Evolutionary conservation across 1,140 invertebrate species (phyloP).

Genomic region (Magallana ariakensis): DNA sequence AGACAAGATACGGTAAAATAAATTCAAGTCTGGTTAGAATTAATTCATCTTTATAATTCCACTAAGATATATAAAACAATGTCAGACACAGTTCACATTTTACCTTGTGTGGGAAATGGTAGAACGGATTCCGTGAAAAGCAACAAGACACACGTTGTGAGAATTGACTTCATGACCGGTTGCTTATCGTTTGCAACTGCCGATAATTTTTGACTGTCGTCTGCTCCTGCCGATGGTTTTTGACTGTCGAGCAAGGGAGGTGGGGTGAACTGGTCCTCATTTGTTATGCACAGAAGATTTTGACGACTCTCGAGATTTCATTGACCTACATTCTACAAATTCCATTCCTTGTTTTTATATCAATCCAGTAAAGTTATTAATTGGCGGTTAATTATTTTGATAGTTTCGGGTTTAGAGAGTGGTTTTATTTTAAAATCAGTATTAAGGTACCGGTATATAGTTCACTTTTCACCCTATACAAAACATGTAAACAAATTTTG

Average conservation of each 20-base stretch:
- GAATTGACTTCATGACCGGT: background rate
- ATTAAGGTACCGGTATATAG: no score
- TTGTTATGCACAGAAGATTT: background rate
- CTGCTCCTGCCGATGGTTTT: background rate
- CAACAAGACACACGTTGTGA: background rate
- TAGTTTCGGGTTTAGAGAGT: no score
- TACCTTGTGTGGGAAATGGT: background rate
- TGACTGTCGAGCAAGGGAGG: background rate
- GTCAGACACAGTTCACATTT: background rate
- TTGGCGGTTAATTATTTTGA: background rate
- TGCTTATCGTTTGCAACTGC: background rate
- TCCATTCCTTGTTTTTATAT: background rate
- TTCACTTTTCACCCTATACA: no score
- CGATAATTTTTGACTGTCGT: background rate
- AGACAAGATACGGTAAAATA: background rate
- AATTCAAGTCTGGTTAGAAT: background rate
- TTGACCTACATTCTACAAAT: conserved; percentile 3
- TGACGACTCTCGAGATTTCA: background rate
- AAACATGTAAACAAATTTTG: no score
- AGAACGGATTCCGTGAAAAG: background rate
- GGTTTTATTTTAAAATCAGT: no score
- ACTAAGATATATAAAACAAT: background rate
- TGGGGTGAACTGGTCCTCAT: background rate
- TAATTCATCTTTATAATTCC: background rate
- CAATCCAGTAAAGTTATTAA: background rate